Base-by-base conservation (phyloP, 1,140 invertebrate genomes). In the Aphelenchoides avenae region DNA sequence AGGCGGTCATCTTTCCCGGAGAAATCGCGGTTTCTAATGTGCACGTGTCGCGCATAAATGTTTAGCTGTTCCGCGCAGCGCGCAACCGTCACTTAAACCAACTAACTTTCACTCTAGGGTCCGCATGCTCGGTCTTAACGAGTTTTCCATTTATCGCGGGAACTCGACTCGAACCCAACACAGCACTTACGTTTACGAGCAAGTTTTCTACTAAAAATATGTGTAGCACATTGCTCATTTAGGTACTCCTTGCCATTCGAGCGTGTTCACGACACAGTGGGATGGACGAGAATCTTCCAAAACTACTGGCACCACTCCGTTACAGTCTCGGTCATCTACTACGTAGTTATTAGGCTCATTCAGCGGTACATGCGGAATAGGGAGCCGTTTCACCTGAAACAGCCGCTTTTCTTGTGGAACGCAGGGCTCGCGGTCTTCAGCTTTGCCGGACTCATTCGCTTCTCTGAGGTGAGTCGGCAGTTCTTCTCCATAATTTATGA, bases 321-420 rank as follows among this genome's bases (percentile, higher is more conserved):
- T 22, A 75, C 71, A 7, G 61, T 75, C 33, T 76, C 73, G 13
- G 54, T 75, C 26, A 13, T 71, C 18, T 77, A 77, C 37, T 75
- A 74, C 44, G 26, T 59, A 7, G 36, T 64, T 34, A 67, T 75
- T 26, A 61, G 70, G 30, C 42, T 53, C 2, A 59, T 75, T 27
- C 89, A 93, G 79, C 83, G 86, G 70, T 87, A 86, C 67, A 98
- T 99, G 94, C 84, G 87, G 67, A 86, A 85, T 71, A 83, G 92
- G 64, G 85, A 86, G 37, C 85, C 86, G 72, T 95, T 88, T 79
- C 85, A 93, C 74, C 80, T 98, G 13, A 82, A 88, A 60, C 84
- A 86, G 24, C 84, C 87, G 5, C 81, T 98, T 11, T 85, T 87
- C 47, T 72, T 89, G 60, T 98, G 94, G 94, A 97, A 95, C 80